Evolutionary conservation across 2,888 invertebrate species (phyloP).

Genomic region (Rapana venosa): DNA sequence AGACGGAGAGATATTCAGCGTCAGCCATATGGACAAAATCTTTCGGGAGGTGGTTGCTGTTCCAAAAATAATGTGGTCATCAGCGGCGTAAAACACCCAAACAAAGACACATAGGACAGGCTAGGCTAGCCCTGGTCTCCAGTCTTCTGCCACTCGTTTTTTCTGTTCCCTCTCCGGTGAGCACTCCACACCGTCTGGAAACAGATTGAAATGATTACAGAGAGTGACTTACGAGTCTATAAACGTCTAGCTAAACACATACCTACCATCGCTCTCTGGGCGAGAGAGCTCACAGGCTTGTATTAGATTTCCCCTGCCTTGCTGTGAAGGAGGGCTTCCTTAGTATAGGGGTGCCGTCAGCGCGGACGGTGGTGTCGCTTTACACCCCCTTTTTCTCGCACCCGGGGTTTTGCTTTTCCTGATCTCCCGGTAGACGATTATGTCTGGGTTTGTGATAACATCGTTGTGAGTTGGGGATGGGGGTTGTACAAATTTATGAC

Average conservation of each 20-base stretch:
- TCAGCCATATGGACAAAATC: too few species aligned
- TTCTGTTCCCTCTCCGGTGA: neutral
- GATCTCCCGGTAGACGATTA: neutral
- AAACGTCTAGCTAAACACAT: neutral
- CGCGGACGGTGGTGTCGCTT: neutral
- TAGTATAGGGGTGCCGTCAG: neutral
- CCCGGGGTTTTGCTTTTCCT: neutral
- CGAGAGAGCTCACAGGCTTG: neutral
- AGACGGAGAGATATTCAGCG: too few species aligned
- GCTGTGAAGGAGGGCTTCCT: neutral
- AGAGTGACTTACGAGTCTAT: slow-evolving; percentile 7
- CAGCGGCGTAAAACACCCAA: too few species aligned
- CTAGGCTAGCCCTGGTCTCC: neutral
- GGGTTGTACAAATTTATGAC: neutral
- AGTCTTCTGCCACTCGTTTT: neutral
- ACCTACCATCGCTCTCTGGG: neutral
- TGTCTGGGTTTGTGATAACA: neutral
- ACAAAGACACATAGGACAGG: too few species aligned
- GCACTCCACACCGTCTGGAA: neutral
- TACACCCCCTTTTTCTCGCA: neutral
- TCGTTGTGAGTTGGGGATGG: neutral
- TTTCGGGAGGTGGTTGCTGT: too few species aligned
- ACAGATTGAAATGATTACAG: neutral
- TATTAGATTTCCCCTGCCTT: neutral
- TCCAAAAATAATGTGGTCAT: too few species aligned